Percentiles rank a stretch among this genome's conserved stretches.
These are phyloP conservation scores for Elachura formosa DNA, from an alignment of 2,113 vertebrate genomes.

Conservation along the genomic window DNA sequence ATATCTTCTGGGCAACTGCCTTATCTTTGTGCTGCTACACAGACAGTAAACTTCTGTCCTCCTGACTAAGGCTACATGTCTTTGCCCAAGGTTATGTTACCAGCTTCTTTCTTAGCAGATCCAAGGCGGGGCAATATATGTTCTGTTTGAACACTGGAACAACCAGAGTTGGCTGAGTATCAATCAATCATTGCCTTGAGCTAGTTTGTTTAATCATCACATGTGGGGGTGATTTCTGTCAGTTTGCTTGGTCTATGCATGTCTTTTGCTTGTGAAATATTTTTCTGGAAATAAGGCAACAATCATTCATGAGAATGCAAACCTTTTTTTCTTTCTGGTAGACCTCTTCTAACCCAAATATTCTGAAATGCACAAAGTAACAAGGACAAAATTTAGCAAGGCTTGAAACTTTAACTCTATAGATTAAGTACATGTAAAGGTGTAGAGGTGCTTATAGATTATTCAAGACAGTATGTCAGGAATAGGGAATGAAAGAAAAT, in stretches of 20 bases:
- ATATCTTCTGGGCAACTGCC: not conserved
- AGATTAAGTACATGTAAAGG: not conserved
- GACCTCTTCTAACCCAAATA: not conserved
- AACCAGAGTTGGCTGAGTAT: not conserved
- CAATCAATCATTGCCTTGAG: not conserved
- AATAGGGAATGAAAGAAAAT: not conserved
- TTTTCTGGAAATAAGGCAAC: not conserved
- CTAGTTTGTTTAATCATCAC: not conserved
- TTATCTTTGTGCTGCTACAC: not conserved
- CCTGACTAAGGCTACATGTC: not conserved
- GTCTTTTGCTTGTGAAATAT: not conserved
- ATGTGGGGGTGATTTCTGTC: not conserved
- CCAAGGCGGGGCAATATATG: not conserved
- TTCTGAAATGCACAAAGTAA: not conserved
- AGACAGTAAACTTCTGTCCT: not conserved
- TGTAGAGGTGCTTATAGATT: not conserved
- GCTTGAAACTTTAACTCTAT: not conserved
- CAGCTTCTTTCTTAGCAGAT: not conserved
- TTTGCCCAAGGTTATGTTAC: not conserved
- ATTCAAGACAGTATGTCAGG: not conserved
- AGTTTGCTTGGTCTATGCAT: not conserved
- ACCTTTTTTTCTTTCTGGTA: not conserved
- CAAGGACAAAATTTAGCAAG: not conserved
- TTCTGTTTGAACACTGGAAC: not conserved
- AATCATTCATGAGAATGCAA: not conserved